phyloP scores from a whole-genome alignment of 2,113 vertebrate genomes.

The Trochalopteron elliotii region DNA sequence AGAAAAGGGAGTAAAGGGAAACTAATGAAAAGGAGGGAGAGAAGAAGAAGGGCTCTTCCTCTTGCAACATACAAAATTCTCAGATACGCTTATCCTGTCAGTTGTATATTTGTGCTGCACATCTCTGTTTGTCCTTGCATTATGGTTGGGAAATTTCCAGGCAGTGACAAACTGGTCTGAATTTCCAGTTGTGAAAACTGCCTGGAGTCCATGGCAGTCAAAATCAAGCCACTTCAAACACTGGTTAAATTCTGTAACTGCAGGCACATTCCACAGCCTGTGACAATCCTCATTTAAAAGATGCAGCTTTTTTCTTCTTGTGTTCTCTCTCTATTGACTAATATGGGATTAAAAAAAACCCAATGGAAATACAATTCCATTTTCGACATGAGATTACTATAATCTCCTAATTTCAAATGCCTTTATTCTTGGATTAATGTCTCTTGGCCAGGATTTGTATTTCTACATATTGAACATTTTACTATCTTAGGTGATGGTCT shows the following conservation, averaged over 20 bases:
- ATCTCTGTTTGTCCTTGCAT: background rate
- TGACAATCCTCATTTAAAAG: background rate
- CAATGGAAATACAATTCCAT: conserved; percentile 15
- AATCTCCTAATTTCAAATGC: conserved; percentile 35
- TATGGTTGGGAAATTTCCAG: background rate
- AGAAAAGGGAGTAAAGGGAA: conserved; percentile 45
- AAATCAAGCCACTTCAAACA: background rate
- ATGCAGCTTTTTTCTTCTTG: background rate
- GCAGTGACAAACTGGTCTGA: background rate
- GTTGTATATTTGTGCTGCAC: background rate
- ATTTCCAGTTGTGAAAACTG: background rate
- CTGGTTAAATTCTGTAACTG: background rate
- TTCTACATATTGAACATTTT: conserved; percentile 2
- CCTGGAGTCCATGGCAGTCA: background rate
- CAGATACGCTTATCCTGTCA: background rate
- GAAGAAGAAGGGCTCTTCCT: conserved; percentile 15
- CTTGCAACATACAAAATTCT: background rate
- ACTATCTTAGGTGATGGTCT: background rate
- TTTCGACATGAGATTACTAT: conserved; percentile 33
- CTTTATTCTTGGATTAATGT: conserved; percentile 44
- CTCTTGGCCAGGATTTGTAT: background rate
- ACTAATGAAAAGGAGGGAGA: conserved; percentile 15
- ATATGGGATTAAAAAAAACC: background rate
- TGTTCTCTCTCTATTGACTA: conserved; percentile 5
- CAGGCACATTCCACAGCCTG: background rate